phyloP scores from a whole-genome alignment of 2,113 vertebrate genomes.

The Alosa alosa region DNA sequence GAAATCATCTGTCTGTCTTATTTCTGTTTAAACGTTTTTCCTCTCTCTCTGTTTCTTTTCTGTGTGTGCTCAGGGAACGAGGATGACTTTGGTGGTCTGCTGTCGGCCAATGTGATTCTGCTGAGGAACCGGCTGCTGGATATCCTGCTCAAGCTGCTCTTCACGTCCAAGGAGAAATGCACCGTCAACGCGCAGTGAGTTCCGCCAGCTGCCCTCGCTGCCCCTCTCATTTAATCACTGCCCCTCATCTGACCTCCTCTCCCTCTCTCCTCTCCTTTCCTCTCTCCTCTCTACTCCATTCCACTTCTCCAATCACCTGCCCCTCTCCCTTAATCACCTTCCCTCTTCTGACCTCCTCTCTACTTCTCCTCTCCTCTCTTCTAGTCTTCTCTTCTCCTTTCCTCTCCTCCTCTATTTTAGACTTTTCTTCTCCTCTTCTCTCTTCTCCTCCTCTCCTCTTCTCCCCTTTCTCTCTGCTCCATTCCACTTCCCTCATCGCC shows the following conservation, averaged over 20 bases:
- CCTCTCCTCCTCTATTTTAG: background rate
- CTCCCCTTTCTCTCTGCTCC: background rate
- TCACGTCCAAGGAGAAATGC: conserved; percentile 91
- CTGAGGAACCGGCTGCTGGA: conserved; percentile 92
- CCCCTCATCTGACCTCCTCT: background rate
- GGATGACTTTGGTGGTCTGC: conserved; percentile 90
- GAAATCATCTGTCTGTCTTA: background rate
- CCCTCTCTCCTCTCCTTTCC: background rate
- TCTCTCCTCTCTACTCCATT: background rate
- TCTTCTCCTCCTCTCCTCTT: background rate
- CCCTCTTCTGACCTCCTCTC: background rate
- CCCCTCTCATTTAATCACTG: background rate
- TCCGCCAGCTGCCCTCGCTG: background rate
- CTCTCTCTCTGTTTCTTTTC: background rate
- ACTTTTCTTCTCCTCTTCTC: too few species aligned
- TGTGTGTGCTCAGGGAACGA: conserved; percentile 74
- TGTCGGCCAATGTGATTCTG: conserved; percentile 91
- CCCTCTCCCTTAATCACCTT: background rate
- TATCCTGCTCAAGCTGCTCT: conserved; percentile 88
- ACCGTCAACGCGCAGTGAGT: conserved; percentile 90
- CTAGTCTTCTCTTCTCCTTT: background rate
- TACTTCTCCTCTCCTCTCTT: background rate
- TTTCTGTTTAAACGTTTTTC: background rate
- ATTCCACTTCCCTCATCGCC: background rate
- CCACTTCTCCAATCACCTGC: background rate